Base-by-base conservation (phyloP, 2,888 invertebrate genomes). In the Dichetophora obliterata region DNA sequence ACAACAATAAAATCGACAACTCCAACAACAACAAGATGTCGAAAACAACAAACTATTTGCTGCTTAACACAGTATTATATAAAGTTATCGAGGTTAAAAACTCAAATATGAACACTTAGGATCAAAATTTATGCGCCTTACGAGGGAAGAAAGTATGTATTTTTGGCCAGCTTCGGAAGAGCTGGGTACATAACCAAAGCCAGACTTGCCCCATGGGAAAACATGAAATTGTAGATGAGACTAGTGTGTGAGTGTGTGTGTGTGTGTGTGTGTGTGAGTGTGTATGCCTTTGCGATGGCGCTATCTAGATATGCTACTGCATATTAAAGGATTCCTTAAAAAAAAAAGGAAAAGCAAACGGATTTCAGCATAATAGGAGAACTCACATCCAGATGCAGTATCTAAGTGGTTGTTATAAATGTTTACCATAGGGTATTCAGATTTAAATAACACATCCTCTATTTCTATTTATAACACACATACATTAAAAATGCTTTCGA, bases 21-120 rank as follows among this genome's bases (percentile, higher is more conserved):
- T 59, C 34, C 71, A 43, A 72, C 72, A 61, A 72, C 72, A 61
- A 57, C 37, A 37, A 59, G 9, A 50, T 50, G 24, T 27, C 3
- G 48, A 43, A 63, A 43, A 9, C n/a, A 63, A 63, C 63, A 63
- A 24, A 59, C 59, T 59, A 59, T 59, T 59, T 11, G 31, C 71
- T 34, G 57, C 31, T 37, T 57, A 19, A 34, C 71, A 63, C 50
- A 63, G 63, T 19, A 63, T 50, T 37, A 73, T 19, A 8, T n/a
- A 63, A 72, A 72, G 61, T 73, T 73, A 24, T 73, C 52, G 73
- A 73, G 73, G 63, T 63, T 73, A 63, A 50, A 63, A 73, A 73
- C 50, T 61, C 63, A 73, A 63, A 63, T 27, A 50, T 50, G 61
- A 73, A 73, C 24, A 43, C 52, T 71, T 59, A 19, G 52, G 22